Evolutionary conservation across 2,113 vertebrate species (phyloP).

Genomic region (Cyphomyrus discorhynchus): DNA sequence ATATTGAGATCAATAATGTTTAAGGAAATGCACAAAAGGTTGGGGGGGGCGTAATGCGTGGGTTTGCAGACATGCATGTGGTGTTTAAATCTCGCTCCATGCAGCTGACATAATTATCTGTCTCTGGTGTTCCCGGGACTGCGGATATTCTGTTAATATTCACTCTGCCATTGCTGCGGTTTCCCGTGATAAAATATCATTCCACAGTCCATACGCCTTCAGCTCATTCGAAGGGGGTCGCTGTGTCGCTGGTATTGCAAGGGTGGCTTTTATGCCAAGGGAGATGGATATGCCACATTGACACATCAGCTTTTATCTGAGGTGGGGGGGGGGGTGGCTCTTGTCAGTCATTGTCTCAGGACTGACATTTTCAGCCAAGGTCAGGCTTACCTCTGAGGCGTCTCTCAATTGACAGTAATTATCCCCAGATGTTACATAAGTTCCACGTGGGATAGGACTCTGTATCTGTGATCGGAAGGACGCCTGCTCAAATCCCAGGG

Average conservation of each 20-base stretch:
- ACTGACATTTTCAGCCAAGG: background rate
- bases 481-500: background rate
- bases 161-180: too few relatives aligned
- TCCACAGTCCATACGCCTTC: background rate
- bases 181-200: background rate
- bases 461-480: background rate
- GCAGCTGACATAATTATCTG: background rate
- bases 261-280: background rate
- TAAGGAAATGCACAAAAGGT: conserved; percentile 5
- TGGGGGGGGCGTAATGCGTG: background rate
- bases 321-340: background rate
- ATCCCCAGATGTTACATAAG: background rate
- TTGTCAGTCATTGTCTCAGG: background rate
- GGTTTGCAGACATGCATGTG: background rate
- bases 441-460: background rate
- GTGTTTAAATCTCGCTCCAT: background rate
- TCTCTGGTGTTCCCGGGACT: background rate
- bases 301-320: background rate
- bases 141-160: conserved; percentile 4
- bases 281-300: background rate
- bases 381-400: background rate
- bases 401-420: background rate
- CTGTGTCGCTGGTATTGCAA: background rate
- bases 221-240: background rate
- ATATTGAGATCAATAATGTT: conserved; percentile 15